These are phyloP conservation scores for Lypha dubia DNA, from an alignment of 2,888 invertebrate species.

Conservation along the genomic window DNA sequence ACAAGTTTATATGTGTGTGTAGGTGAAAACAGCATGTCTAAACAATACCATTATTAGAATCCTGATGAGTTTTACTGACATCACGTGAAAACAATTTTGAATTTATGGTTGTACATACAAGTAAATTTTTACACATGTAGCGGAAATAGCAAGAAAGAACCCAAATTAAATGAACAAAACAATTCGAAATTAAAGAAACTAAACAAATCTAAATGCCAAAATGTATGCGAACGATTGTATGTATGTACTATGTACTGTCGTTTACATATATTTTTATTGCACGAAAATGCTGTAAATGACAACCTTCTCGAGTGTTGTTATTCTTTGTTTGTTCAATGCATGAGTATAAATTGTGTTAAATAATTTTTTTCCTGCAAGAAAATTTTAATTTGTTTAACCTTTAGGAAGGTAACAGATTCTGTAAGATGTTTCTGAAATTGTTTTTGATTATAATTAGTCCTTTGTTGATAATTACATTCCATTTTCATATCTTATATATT, in stretches of 20 bases:
- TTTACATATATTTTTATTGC: background rate
- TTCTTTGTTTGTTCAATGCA: too few relatives aligned
- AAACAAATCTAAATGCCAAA: background rate
- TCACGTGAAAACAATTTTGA: conserved; percentile 32
- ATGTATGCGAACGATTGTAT: background rate
- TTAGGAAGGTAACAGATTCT: too few relatives aligned
- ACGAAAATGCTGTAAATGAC: background rate
- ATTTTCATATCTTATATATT: too few relatives aligned
- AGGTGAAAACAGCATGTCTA: background rate
- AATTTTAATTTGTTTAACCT: too few relatives aligned
- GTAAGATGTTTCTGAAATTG: too few relatives aligned
- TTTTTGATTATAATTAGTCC: too few relatives aligned
- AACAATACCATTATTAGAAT: conserved; percentile 33
- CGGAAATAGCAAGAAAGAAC: background rate
- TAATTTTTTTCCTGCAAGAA: too few relatives aligned
- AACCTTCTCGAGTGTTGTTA: conserved; percentile 18
- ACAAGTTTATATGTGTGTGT: background rate
- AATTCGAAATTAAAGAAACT: background rate
- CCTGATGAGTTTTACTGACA: conserved; percentile 34
- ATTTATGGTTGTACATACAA: conserved; percentile 23
- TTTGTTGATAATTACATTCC: too few relatives aligned
- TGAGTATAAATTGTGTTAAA: too few relatives aligned
- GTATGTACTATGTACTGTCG: background rate
- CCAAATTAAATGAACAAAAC: conserved; percentile 5
- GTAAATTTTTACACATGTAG: background rate